These are phyloP conservation scores for Dryocosmus kuriphilus DNA, from an alignment of 2,888 invertebrate genomes.

Conservation along the genomic window DNA sequence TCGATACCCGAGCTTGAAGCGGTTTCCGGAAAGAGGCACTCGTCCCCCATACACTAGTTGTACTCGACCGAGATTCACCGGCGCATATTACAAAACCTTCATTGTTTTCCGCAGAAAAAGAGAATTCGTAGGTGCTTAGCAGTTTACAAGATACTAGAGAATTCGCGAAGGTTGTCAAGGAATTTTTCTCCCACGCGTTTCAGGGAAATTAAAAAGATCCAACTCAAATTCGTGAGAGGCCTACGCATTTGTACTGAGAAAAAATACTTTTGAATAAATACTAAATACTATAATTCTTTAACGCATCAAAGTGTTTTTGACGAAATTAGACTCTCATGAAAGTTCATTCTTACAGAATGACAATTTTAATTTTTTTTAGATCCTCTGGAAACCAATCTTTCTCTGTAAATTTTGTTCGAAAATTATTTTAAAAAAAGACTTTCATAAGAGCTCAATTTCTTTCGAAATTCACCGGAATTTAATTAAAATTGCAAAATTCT, in stretches of 20 bases:
- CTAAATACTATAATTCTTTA: no score
- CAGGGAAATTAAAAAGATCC: constrained; percentile 4
- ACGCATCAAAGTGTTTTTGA: no score
- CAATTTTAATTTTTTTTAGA: no score
- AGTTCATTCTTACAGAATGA: no score
- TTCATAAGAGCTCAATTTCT: no score
- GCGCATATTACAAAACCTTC: constrained; percentile 43
- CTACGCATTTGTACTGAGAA: not conserved
- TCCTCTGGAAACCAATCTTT: no score
- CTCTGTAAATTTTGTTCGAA: no score
- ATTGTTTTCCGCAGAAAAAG: constrained; percentile 51
- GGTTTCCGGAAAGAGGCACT: constrained; percentile 25
- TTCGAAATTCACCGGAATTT: no score
- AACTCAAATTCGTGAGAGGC: not conserved
- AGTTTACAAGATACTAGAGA: not conserved
- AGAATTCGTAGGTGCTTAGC: constrained; percentile 48
- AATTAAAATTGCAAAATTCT: no score
- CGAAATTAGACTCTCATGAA: no score
- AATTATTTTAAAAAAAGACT: no score
- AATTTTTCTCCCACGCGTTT: constrained; percentile 17
- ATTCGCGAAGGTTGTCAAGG: constrained; percentile 21
- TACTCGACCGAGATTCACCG: constrained; percentile 47
- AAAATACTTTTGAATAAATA: not conserved
- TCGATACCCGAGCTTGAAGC: not conserved
- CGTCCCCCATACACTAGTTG: not conserved